Evolutionary conservation across 1,140 invertebrate genomes (phyloP), one percentile per base, ranked within the genome.

Genomic region (Cotesia glomerata): DNA sequence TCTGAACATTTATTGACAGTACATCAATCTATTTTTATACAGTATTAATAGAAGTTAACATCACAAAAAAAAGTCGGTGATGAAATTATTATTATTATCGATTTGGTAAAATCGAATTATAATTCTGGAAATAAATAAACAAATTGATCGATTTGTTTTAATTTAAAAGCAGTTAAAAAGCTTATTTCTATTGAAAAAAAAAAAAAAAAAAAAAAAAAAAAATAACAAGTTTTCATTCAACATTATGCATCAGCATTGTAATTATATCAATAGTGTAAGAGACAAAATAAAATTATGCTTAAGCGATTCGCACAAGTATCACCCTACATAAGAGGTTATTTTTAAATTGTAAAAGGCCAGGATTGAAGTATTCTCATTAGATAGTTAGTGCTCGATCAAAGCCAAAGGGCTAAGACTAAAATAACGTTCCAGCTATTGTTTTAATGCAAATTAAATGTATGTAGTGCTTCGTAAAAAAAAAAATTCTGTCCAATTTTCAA

Each of bases 1-100:
- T 66, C n/a, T 11, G 32, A 66, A 2, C 7, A 16, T 11, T 26
- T 16, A 64, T 64, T 64, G 8, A 64, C 13, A 64, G 13, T n/a
- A 64, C 64, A 66, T 66, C 16, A 13, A 16, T 32, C 49, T 56
- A 35, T 32, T 18, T 51, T 3, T 18, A 66, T 66, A 45, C 62
- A 45, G 62, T 84, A 84, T 82, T 84, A 78, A 82, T 82, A 84
- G 82, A 80, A 81, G 77, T 77, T 52, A 16, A 71, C 74, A 77
- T 77, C 77, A 78, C 69, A 72, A 78, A 81, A 71, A 83, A 72
- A 58, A 73, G 71, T 78, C 77, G 73, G 76, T 58, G 70, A 64
- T 34, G 36, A 49, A 26, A 62, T 11, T n/a, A 56, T 64, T 11
- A 34, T 54, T 14, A 2, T 49, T 66, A 26, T 26, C 1, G 54